phyloP scores from a whole-genome alignment of 2,888 invertebrate genomes.

The Calephelis perditalis region DNA sequence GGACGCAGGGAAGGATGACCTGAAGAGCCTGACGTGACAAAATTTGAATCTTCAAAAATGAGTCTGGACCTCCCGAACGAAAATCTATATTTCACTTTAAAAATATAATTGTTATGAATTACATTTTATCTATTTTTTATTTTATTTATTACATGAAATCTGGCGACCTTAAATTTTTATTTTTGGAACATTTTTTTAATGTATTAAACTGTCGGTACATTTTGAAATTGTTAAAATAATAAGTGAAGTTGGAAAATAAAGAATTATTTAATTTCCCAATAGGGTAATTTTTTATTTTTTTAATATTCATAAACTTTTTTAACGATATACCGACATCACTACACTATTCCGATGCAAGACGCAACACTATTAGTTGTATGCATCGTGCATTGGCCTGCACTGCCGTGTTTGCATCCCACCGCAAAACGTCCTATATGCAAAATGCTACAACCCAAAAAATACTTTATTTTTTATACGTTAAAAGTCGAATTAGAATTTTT shows the following conservation, averaged over 20 bases:
- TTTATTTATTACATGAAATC: neutral
- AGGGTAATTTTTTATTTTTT: neutral
- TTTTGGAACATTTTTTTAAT: too few species aligned
- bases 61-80: too few species aligned
- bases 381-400: constrained; percentile 77
- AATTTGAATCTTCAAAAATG: too few species aligned
- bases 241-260: too few species aligned
- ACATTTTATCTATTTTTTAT: neutral
- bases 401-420: constrained; percentile 43
- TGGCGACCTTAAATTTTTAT: too few species aligned
- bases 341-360: constrained; percentile 41
- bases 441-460: constrained; percentile 26
- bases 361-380: constrained; percentile 76
- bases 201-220: too few species aligned
- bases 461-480: constrained; percentile 7
- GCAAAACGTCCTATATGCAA: constrained; percentile 40
- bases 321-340: constrained; percentile 31
- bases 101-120: neutral
- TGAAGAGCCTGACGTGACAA: too few species aligned
- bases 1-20: too few species aligned
- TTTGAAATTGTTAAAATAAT: too few species aligned
- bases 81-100: neutral
- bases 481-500: constrained; percentile 26
- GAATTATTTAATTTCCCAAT: too few species aligned
- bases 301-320: constrained; percentile 26